Conservation (phyloP, 2,888 invertebrate species). For the Conops quadrifasciatus region DNA sequence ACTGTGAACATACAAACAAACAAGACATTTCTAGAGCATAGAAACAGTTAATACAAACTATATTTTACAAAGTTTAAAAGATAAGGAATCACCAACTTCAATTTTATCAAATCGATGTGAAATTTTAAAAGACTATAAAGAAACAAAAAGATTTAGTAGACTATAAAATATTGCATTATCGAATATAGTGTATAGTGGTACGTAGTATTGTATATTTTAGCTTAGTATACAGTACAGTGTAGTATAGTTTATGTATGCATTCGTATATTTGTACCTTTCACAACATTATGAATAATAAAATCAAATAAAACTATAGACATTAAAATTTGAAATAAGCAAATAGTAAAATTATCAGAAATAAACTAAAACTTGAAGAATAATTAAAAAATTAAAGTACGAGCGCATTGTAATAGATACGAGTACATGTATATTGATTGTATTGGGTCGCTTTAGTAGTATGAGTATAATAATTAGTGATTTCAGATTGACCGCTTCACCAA, state of each 20-base stretch:
- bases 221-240: background rate
- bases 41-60: background rate
- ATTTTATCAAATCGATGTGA: slow-evolving; percentile 35
- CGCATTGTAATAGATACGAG: too few relatives aligned
- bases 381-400: too few relatives aligned
- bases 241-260: background rate
- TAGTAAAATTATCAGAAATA: background rate
- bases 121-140: slow-evolving; percentile 32
- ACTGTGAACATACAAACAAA: too few relatives aligned
- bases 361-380: slow-evolving; percentile 18
- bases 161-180: slow-evolving; percentile 9
- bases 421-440: too few relatives aligned
- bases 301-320: background rate
- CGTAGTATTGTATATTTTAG: too few relatives aligned
- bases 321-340: slow-evolving; percentile 3
- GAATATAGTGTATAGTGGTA: background rate
- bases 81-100: slow-evolving; percentile 4
- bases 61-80: background rate
- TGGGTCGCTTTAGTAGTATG: too few relatives aligned
- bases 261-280: slow-evolving; percentile 34
- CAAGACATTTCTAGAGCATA: too few relatives aligned
- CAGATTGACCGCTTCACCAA: too few relatives aligned
- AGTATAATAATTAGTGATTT: too few relatives aligned
- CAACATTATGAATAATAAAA: slow-evolving; percentile 21
- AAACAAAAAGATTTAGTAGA: slow-evolving; percentile 32